Conservation (phyloP, 2,113 vertebrate genomes). For the Tragelaphus strepsiceros region DNA sequence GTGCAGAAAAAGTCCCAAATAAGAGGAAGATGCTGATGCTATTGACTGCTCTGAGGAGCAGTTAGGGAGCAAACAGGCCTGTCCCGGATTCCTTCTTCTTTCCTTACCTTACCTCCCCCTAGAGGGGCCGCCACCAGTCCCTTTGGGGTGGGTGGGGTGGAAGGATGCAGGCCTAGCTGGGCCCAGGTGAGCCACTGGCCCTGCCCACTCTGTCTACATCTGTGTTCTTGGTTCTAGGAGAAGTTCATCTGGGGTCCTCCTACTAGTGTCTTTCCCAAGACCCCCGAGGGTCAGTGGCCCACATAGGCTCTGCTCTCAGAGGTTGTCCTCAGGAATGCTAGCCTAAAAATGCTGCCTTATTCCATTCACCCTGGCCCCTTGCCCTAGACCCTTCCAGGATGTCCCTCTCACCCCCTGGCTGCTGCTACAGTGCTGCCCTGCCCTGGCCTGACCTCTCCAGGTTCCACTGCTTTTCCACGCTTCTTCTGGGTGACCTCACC, state of each 20-base stretch:
- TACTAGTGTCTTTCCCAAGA: neutral
- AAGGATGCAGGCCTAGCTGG: neutral
- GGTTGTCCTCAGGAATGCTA: neutral
- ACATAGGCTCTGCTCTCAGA: neutral
- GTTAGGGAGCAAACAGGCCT: neutral
- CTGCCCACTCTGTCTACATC: neutral
- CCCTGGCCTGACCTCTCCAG: neutral
- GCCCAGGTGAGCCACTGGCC: neutral
- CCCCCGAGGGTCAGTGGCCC: neutral
- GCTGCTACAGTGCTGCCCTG: neutral
- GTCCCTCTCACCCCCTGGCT: neutral
- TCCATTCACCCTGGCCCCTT: neutral
- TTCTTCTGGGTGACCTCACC: neutral
- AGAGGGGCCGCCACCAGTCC: neutral
- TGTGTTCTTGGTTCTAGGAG: neutral
- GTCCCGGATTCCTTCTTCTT: neutral
- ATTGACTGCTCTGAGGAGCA: neutral
- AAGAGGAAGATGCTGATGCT: neutral
- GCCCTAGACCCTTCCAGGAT: neutral
- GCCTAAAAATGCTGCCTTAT: neutral
- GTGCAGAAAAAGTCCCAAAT: neutral
- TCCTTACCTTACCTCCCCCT: neutral
- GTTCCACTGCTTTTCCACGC: neutral
- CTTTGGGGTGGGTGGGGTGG: neutral
- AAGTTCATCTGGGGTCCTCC: neutral